Evolutionary conservation across 2,113 vertebrate genomes (phyloP).

Genomic region (Ascaphus truei): DNA sequence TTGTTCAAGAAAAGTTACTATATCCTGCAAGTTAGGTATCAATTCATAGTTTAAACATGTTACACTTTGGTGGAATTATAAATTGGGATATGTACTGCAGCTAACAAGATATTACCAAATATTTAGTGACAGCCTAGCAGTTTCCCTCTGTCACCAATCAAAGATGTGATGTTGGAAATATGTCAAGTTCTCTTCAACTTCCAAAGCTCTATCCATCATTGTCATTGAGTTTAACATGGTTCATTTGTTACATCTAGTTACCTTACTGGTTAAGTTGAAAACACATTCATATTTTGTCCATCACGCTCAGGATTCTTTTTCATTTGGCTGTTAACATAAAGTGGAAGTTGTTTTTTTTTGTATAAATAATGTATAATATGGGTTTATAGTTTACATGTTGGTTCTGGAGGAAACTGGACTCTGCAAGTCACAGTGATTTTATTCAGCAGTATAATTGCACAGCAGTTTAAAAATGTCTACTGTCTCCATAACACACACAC

Average conservation of each 20-base stretch:
- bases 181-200: slow-evolving; percentile 9
- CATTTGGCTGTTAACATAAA: no score
- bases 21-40: background rate
- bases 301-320: no score
- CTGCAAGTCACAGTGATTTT: no score
- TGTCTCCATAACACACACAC: no score
- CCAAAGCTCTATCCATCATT: slow-evolving; percentile 24
- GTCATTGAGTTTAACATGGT: slow-evolving; percentile 13
- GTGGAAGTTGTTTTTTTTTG: no score
- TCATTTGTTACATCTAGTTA: slow-evolving; percentile 21
- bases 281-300: background rate
- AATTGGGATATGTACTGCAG: slow-evolving; percentile 10
- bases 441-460: no score
- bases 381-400: no score
- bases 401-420: no score
- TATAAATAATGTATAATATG: no score
- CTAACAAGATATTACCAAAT: slow-evolving; percentile 27
- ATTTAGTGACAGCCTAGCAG: slow-evolving; percentile 13
- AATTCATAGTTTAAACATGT: background rate
- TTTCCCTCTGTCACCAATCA: slow-evolving; percentile 20
- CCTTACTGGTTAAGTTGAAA: background rate
- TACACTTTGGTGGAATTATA: slow-evolving; percentile 6
- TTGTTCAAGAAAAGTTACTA: no score
- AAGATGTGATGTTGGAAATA: background rate
- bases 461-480: no score